These are phyloP conservation scores for Neodon shergylaensis DNA, from an alignment of 2,113 vertebrate genomes.

Conservation along the genomic window DNA sequence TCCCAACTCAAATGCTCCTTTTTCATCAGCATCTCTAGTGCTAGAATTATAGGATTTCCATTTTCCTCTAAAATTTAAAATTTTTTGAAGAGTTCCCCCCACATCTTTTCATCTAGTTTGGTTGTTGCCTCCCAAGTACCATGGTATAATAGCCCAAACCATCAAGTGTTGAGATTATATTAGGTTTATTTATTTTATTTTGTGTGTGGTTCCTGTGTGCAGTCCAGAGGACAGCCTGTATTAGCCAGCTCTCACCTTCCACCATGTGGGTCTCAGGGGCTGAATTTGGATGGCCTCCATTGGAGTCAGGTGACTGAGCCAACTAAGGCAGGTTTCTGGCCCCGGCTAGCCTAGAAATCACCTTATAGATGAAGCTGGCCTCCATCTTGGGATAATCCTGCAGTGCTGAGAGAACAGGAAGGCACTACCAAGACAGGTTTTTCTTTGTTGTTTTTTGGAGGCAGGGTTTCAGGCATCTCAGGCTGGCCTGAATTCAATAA, in stretches of 20 bases:
- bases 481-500: neutral
- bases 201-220: neutral
- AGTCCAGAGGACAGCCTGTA: neutral
- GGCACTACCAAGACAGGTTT: neutral
- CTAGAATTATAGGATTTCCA: neutral
- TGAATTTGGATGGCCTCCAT: neutral
- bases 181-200: neutral
- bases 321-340: neutral
- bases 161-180: neutral
- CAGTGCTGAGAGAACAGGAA: neutral
- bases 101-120: neutral
- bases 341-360: neutral
- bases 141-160: too few relatives aligned
- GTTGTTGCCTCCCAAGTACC: too few relatives aligned
- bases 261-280: neutral
- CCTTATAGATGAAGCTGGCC: neutral
- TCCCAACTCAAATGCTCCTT: neutral
- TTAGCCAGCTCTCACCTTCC: neutral
- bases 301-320: neutral
- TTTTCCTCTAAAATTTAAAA: neutral
- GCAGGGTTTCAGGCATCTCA: neutral
- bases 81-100: constrained; percentile 40
- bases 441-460: neutral
- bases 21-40: neutral
- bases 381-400: neutral